Evolutionary conservation across 2,888 invertebrate genomes (phyloP).

Genomic region (Balanococcus diminutus): DNA sequence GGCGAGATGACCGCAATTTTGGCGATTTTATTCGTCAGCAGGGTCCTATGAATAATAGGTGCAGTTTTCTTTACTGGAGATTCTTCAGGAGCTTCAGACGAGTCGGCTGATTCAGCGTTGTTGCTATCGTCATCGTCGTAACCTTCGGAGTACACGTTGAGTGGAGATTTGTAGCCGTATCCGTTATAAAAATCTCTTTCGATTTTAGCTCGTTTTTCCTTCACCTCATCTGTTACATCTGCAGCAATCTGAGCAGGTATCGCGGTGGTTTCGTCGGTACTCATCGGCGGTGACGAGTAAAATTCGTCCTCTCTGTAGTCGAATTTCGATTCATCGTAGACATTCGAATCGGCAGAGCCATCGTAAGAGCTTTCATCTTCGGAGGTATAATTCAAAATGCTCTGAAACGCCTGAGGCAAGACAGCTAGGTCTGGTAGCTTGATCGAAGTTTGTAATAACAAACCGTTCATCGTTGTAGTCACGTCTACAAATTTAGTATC

Average conservation of each 20-base stretch:
- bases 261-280: neutral
- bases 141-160: too few species aligned
- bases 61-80: neutral
- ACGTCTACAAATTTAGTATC: neutral
- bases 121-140: neutral
- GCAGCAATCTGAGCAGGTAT: neutral
- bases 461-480: neutral
- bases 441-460: neutral
- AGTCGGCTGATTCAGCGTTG: neutral
- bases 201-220: neutral
- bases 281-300: neutral
- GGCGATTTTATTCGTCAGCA: neutral
- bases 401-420: neutral
- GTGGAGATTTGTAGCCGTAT: neutral
- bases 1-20: neutral
- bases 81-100: neutral
- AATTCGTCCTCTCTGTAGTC: neutral
- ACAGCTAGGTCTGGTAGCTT: too few species aligned
- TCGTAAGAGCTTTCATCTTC: neutral
- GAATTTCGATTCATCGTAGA: neutral
- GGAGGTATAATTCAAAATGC: neutral
- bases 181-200: neutral
- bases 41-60: neutral
- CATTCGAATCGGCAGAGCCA: neutral
- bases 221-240: neutral